Conservation (phyloP, 2,888 invertebrate genomes). For the Eupithecia insigniata region DNA sequence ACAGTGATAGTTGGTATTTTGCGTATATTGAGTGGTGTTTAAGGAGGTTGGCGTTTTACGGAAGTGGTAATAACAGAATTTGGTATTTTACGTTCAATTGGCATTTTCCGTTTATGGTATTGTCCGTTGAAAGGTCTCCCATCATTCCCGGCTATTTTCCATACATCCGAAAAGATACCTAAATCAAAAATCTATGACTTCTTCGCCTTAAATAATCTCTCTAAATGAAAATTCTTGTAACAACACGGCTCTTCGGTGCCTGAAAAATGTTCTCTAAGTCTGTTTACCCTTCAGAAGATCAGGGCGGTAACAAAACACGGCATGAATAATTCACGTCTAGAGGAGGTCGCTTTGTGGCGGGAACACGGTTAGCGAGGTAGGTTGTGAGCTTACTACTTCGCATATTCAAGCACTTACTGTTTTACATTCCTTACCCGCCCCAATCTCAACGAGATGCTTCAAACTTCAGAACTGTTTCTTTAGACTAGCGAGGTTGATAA, state of each 20-base stretch:
- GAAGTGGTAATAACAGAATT: no score
- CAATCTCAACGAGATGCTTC: not conserved
- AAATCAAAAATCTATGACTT: not conserved
- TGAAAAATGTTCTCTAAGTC: slow-evolving; percentile 10
- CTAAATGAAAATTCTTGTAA: not conserved
- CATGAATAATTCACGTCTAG: slow-evolving; percentile 65
- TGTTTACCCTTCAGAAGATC: slow-evolving; percentile 25
- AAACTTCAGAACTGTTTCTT: not conserved
- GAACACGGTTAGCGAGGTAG: slow-evolving; percentile 64
- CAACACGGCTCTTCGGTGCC: not conserved
- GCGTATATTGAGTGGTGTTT: no score
- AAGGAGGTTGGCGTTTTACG: no score
- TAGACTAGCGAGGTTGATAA: not conserved
- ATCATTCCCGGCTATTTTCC: no score
- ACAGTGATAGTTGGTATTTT: no score
- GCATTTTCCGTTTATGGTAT: no score
- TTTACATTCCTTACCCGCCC: slow-evolving; percentile 3
- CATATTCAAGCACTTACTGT: slow-evolving; percentile 4
- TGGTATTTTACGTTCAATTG: no score
- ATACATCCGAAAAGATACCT: no score
- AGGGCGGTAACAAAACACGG: slow-evolving; percentile 54
- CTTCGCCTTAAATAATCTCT: not conserved
- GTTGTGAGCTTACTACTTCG: slow-evolving; percentile 31
- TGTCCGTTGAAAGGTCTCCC: no score
- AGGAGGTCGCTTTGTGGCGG: slow-evolving; percentile 58